These are phyloP conservation scores for Drosophila nigromelanica DNA, from an alignment of 1,140 invertebrate genomes.

Conservation along the genomic window DNA sequence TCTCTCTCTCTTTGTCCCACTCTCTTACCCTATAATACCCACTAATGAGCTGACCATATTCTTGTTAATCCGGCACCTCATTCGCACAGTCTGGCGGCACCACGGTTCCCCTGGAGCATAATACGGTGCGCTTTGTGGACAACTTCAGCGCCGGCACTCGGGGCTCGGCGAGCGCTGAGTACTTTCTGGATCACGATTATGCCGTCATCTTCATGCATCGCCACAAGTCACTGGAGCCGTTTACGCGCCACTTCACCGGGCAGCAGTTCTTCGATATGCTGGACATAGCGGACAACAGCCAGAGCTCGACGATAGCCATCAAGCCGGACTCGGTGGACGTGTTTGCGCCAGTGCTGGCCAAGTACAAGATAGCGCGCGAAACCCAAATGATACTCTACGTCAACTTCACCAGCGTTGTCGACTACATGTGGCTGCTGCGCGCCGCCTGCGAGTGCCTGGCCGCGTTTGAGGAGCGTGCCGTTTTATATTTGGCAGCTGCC, in stretches of 20 bases:
- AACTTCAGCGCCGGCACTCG: conserved; percentile 99
- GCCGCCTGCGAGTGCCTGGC: conserved; percentile 91
- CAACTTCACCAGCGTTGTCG: conserved; percentile 92
- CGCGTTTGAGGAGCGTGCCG: conserved; percentile 87
- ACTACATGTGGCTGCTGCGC: conserved; percentile 96
- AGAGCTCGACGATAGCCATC: conserved; percentile 87
- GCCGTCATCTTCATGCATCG: conserved; percentile 92
- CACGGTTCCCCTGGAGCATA: conserved; percentile 97
- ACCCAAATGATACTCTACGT: conserved; percentile 89
- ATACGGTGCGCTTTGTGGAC: conserved; percentile 98
- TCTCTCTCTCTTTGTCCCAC: background rate
- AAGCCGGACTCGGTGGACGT: conserved; percentile 88
- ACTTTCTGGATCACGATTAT: conserved; percentile 94
- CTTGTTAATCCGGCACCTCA: background rate
- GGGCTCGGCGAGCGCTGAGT: conserved; percentile 97
- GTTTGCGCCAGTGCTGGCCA: conserved; percentile 88
- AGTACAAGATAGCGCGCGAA: conserved; percentile 89
- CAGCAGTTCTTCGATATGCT: conserved; percentile 93
- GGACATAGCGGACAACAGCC: conserved; percentile 86
- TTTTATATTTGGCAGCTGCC: conserved; percentile 98
- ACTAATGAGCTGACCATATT: conserved; percentile 27
- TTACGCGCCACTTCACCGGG: conserved; percentile 92
- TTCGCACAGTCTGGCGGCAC: conserved; percentile 94
- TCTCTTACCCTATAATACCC: conserved; percentile 9
- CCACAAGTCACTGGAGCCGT: conserved; percentile 94